These are phyloP conservation scores for Drymonia ruficornis DNA, from an alignment of 2,888 invertebrate genomes.

Conservation along the genomic window DNA sequence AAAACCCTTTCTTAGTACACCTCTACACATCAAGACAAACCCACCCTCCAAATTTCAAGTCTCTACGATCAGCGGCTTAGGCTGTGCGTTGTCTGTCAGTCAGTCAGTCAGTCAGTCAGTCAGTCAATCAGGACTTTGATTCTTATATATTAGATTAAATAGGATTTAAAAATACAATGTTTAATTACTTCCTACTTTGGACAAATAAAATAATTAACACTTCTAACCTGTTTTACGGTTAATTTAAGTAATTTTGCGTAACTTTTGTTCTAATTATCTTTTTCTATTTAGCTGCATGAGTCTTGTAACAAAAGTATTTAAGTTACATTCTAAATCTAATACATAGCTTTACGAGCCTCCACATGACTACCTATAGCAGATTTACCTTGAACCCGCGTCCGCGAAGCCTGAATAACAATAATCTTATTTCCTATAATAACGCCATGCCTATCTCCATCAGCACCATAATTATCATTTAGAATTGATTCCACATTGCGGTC, in stretches of 20 bases:
- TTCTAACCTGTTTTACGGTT: not conserved
- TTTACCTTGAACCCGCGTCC: conserved; percentile 69
- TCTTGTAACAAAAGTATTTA: conserved; percentile 10
- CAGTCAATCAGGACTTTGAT: too few species aligned
- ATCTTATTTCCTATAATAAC: conserved; percentile 44
- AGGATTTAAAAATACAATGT: not conserved
- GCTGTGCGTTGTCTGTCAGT: too few species aligned
- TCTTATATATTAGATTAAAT: not conserved
- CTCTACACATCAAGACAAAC: too few species aligned
- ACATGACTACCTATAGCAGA: conserved; percentile 39
- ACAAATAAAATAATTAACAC: not conserved
- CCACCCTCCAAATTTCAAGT: too few species aligned
- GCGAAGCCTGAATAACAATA: conserved; percentile 64
- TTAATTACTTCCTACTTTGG: conserved; percentile 1
- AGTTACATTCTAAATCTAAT: conserved; percentile 29
- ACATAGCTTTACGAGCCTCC: conserved; percentile 56
- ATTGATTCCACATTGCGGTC: conserved; percentile 17
- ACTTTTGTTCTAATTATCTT: not conserved
- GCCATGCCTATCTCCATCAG: conserved; percentile 25
- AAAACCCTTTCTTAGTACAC: too few species aligned
- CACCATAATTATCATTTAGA: conserved; percentile 27
- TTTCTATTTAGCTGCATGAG: too few species aligned
- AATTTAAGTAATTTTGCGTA: not conserved
- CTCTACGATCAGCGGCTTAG: too few species aligned
- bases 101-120: too few species aligned